Base-by-base conservation (phyloP, 2,113 vertebrate genomes). In the Tichodroma muraria region DNA sequence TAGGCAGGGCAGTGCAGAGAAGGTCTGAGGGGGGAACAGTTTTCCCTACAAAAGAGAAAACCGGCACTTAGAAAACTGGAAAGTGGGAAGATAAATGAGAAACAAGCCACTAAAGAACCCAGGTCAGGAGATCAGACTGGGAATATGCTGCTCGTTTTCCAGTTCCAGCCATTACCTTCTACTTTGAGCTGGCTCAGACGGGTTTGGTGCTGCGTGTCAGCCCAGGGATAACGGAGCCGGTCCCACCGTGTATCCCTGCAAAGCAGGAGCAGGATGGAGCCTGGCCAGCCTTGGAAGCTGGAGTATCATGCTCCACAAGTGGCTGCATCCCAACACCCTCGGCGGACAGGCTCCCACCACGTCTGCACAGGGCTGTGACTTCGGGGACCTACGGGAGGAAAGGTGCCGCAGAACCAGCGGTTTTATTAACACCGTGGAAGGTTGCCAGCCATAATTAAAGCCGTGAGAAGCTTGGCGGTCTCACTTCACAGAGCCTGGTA, bases 371-470 rank as follows among this genome's bases (percentile, higher is more conserved):
- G 79, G 63, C 59, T 87, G 85, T 42, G 66, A 30, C 59, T 93
- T 71, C 2, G 3, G 64, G 81, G 91, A 80, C 76, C 65, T 3
- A 45, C 0, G 13, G 91, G 90, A 78, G 75, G 82, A 73, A 93
- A 96, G 92, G 84, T 95, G 79, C 85, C 52, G 10, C 79, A 66
- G 76, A 64, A 83, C 63, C 77, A 52, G 6, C 8, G 6, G 40
- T 65, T 81, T 81, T 91, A 70, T 92, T 82, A 94, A 66, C 38
- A 1, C 45, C 0, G 1, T 95, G 95, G 94, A 97, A 93, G 19
- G 37, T 27, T 95, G 95, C 95, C 95, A 94, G 91, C 56, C 33
- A 1, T 93, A 94, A 95, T 95, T 94, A 96, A 94, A 91, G 78
- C 93, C 2, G 8, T 37, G 89, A 93, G 89, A 63, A 81, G 71